phyloP scores from a whole-genome alignment of 2,113 vertebrate species.

The Bostrychus sinensis region DNA sequence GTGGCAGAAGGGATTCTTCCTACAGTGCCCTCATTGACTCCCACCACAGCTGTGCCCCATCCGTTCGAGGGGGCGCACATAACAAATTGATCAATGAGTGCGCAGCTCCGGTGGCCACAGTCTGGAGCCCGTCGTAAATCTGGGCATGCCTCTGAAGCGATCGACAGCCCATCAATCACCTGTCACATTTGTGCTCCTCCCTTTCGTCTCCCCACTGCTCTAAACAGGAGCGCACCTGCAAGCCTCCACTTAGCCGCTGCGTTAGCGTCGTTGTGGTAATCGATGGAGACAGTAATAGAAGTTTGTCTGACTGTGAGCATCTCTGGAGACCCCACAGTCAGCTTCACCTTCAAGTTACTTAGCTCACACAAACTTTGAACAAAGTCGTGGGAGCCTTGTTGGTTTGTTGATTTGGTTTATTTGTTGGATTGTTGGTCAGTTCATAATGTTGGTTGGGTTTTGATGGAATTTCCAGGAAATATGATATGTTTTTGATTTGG shows the following conservation, averaged over 20 bases:
- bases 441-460: too few relatives aligned
- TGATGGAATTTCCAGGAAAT: neutral
- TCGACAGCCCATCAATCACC: constrained; percentile 73
- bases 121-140: constrained; percentile 66
- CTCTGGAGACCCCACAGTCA: constrained; percentile 46
- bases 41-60: constrained; percentile 69
- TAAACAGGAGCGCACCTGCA: constrained; percentile 45
- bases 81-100: constrained; percentile 69
- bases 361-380: constrained; percentile 40
- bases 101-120: constrained; percentile 47
- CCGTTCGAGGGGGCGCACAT: constrained; percentile 56
- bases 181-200: constrained; percentile 54
- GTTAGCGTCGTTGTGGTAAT: constrained; percentile 48
- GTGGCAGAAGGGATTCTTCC: constrained; percentile 60
- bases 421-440: too few relatives aligned
- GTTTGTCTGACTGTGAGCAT: constrained; percentile 47
- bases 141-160: constrained; percentile 63
- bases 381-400: constrained; percentile 30
- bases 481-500: too few relatives aligned
- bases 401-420: neutral
- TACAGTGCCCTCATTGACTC: constrained; percentile 64
- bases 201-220: constrained; percentile 35
- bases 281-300: constrained; percentile 53
- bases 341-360: constrained; percentile 47
- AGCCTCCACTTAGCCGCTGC: constrained; percentile 51